A percentile compares a stretch with the other conserved stretches of the same genome.
Conservation (phyloP, 1,140 invertebrate genomes). For the Venustaconcha ellipsiformis region DNA sequence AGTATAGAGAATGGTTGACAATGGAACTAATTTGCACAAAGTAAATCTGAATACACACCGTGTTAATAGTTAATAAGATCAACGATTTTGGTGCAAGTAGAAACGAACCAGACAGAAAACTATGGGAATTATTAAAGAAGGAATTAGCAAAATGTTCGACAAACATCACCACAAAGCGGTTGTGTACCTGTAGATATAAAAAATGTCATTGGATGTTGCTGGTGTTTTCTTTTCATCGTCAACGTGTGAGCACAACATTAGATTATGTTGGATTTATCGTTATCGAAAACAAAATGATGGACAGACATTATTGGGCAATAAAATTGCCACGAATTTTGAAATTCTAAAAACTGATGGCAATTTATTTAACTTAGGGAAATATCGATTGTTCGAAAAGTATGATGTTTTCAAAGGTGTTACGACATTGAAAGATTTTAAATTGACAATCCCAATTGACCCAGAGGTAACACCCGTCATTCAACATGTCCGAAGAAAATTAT, state of each 20-base stretch:
- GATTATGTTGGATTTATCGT: conserved; percentile 5
- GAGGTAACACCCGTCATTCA: conserved; percentile 26
- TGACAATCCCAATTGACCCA: conserved; percentile 34
- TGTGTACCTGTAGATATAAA: no score
- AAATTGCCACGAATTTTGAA: conserved; percentile 11
- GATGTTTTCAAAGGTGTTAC: conserved; percentile 26
- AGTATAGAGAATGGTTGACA: background rate
- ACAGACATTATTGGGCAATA: background rate
- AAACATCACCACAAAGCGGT: no score
- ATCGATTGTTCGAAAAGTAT: conserved; percentile 6
- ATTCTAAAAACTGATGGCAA: conserved; percentile 3
- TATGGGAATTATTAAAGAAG: conserved; percentile 9
- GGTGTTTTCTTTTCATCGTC: background rate
- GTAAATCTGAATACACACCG: background rate
- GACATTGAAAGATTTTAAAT: conserved; percentile 19
- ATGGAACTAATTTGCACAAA: background rate
- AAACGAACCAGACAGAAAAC: conserved; percentile 24
- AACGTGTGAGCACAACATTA: background rate
- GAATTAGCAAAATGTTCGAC: background rate
- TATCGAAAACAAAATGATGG: conserved; percentile 2
- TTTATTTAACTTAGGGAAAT: background rate
- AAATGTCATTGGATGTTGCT: background rate
- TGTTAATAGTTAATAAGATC: background rate
- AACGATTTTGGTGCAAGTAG: conserved; percentile 26
- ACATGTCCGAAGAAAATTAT: conserved; percentile 28